Conservation (phyloP, 2,113 vertebrate species). For the Fregetta grallaria region DNA sequence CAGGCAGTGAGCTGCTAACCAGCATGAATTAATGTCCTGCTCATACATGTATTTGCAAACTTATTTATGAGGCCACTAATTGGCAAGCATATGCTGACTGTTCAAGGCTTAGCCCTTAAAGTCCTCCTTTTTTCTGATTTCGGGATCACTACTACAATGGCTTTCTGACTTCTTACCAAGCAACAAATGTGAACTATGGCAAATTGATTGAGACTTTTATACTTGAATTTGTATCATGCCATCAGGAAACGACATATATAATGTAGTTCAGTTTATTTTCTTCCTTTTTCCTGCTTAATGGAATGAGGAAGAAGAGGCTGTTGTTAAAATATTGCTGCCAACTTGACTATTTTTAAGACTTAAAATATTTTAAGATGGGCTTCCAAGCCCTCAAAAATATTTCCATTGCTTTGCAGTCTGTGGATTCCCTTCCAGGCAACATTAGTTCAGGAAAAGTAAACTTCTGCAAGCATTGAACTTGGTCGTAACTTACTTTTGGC, state of each 20-base stretch:
- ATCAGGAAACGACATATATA: not conserved
- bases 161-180: not conserved
- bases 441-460: not conserved
- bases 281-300: not conserved
- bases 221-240: too few species aligned
- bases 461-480: not conserved
- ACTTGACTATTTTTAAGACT: not conserved
- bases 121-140: not conserved
- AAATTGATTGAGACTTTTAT: rapidly evolving
- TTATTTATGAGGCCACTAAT: not conserved
- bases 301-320: not conserved
- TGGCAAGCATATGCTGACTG: not conserved
- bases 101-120: not conserved
- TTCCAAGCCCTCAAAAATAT: not conserved
- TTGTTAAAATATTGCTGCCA: not conserved
- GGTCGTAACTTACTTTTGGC: not conserved
- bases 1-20: not conserved
- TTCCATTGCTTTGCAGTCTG: not conserved
- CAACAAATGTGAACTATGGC: not conserved
- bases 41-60: not conserved
- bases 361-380: not conserved
- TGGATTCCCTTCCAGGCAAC: not conserved
- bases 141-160: not conserved
- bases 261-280: not conserved
- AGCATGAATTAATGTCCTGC: not conserved